Base-by-base conservation (phyloP, 1,140 invertebrate species). In the Aporrectodea caliginosa region DNA sequence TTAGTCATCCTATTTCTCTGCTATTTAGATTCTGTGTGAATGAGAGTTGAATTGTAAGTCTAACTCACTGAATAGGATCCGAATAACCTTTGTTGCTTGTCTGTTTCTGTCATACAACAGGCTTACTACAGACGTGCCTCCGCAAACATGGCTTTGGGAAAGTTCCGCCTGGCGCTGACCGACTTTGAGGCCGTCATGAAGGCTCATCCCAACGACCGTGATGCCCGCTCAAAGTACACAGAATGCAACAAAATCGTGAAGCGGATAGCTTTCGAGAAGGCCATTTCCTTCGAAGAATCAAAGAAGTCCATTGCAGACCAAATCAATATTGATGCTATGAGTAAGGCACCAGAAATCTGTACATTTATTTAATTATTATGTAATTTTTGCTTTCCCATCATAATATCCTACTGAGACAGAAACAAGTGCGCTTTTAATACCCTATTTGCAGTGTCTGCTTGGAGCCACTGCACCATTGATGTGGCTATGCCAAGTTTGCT, bases 191-290 rank as follows among this genome's bases (percentile, higher is more conserved):
- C 94, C 87, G 96, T 97, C 89, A 88, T 92, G 69, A 97, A 95
- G 90, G 93, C 93, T 73, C 90, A 93, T 81, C 98, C 97, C 81
- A 95, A 93, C 88, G 96, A 99, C 88, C 93, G 93, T 87, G 96
- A 99, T 90, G 96, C 96, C 14, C 93, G 94, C 88, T 84, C 92
- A n/a, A 99, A 99, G 87, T 98, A 90, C 85, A 92, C 90, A 68
- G 97, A 99, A 90, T 99, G 98, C 89, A 93, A 92, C 87, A 99
- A 99, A 90, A 96, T 99, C 85, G 94, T 98, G 1, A 95, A 94
- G 87, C 93, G 94, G 89, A 91, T 95, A 81, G 95, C 96, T 0
- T 99, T 99, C 90, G 94, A 98, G 88, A 96, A 96, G 89, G 98
- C 98, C 0, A 99, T 99, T 85, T 92, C 96, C 16, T 93, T 96